Evolutionary conservation across 2,888 invertebrate species (phyloP), one percentile per base, ranked within the genome.

Genomic region (Cosmopolites sordidus): DNA sequence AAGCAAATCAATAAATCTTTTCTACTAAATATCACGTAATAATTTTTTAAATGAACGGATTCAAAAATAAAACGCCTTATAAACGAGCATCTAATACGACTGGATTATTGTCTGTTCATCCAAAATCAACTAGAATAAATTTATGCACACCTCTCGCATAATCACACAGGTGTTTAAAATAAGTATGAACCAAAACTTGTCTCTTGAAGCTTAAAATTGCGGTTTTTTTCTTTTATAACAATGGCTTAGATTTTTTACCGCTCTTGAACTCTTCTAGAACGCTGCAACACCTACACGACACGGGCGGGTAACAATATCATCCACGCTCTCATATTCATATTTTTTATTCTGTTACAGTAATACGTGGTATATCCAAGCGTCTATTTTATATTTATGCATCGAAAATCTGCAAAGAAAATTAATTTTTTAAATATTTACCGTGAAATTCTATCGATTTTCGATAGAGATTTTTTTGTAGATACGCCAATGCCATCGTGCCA

Each of bases 181-280:
- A 43, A 49, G 33, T 37, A 43, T 38, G 43, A 43, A 9, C 5
- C 30, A 43, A 49, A 43, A 48, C 30, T 48, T 53, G 43, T 52
- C 52, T 48, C 46, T 22, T 47, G 43, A 38, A 33, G 48, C 42
- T 27, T 27, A 40, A 37, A 53, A 48, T 48, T 53, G 48, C 53
- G 18, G 18, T 43, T 43, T 43, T 53, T 52, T 37, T 40, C 40
- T 44, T 14, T 17, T 45, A 41, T 41, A 48, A 53, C 53, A 53
- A 53, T 53, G 53, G 53, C 16, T 48, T 44, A 39, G 18, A 44
- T 53, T 53, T 51, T 53, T 46, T 53, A 37, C 37, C 39, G 33
- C 38, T 51, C 45, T 44, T 52, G 52, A 43, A 43, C 53, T 53
- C 53, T 53, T 53, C 48, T 45, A 48, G 52, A 43, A 41, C 43